These are phyloP conservation scores for Lonchura striata DNA, from an alignment of 2,113 vertebrate genomes.

Conservation along the genomic window DNA sequence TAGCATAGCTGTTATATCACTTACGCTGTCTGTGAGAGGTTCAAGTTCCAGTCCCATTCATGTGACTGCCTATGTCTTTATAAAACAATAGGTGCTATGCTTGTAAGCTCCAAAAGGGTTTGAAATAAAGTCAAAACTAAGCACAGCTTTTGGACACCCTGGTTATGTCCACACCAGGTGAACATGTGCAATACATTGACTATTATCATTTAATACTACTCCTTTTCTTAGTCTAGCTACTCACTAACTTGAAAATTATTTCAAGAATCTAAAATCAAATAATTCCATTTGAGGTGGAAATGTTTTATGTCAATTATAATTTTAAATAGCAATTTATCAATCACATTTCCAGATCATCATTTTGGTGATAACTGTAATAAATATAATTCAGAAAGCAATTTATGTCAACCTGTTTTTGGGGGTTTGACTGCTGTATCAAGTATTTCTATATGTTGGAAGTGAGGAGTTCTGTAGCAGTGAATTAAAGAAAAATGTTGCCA, in stretches of 20 bases:
- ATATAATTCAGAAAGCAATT: neutral
- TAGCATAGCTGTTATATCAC: neutral
- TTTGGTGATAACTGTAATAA: neutral
- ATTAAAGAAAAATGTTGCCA: neutral
- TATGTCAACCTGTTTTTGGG: neutral
- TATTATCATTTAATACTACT: neutral
- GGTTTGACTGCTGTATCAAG: neutral
- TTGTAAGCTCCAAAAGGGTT: neutral
- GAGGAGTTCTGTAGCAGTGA: neutral
- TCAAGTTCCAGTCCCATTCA: fast-evolving
- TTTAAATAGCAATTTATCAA: neutral
- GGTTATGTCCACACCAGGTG: neutral
- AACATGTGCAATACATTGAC: neutral
- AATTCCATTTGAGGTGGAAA: neutral
- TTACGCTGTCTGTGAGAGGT: neutral
- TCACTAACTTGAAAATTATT: neutral
- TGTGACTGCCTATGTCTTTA: neutral
- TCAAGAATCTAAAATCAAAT: neutral
- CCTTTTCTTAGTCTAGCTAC: neutral
- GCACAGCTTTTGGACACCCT: neutral
- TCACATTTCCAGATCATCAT: neutral
- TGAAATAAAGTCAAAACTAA: neutral
- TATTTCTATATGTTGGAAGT: neutral
- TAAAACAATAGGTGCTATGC: neutral
- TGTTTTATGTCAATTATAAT: neutral